Evolutionary conservation across 2,113 vertebrate species (phyloP).

Genomic region (Spizaetus ornatus): DNA sequence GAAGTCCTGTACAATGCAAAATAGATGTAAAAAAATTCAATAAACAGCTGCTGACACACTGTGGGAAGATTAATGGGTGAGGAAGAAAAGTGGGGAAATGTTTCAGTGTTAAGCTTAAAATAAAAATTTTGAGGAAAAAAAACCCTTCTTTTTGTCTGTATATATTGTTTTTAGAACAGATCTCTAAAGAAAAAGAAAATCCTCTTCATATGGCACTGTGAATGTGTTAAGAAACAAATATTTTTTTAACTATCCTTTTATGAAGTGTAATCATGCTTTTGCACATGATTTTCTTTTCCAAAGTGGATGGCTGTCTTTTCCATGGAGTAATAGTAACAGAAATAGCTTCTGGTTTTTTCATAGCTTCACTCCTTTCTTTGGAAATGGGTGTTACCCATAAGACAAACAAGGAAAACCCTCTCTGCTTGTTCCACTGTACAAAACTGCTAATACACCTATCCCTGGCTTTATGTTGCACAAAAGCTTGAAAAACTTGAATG

Average conservation of each 20-base stretch:
- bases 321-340: not conserved
- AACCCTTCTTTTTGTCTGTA: not conserved
- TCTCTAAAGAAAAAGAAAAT: not conserved
- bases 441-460: not conserved
- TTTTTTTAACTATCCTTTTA: not conserved
- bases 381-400: not conserved
- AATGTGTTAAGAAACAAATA: not conserved
- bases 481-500: not conserved
- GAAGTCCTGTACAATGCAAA: conserved; percentile 1
- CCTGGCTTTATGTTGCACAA: not conserved
- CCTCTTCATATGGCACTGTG: not conserved
- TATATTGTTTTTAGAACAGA: conserved; percentile 1
- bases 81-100: not conserved
- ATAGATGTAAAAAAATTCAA: conserved; percentile 3
- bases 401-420: not conserved
- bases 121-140: not conserved
- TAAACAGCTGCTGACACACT: conserved; percentile 20
- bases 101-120: conserved; percentile 46
- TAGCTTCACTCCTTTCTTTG: not conserved
- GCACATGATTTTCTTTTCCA: not conserved
- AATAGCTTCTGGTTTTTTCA: not conserved
- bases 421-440: not conserved
- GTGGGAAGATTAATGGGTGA: conserved; percentile 40
- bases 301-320: not conserved
- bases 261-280: not conserved